Percentiles rank a stretch among this genome's conserved stretches.
These are phyloP conservation scores for Lycopodina hypogea DNA, from an alignment of 37 sponge, comb jelly and placozoan species.

Conservation along the genomic window DNA sequence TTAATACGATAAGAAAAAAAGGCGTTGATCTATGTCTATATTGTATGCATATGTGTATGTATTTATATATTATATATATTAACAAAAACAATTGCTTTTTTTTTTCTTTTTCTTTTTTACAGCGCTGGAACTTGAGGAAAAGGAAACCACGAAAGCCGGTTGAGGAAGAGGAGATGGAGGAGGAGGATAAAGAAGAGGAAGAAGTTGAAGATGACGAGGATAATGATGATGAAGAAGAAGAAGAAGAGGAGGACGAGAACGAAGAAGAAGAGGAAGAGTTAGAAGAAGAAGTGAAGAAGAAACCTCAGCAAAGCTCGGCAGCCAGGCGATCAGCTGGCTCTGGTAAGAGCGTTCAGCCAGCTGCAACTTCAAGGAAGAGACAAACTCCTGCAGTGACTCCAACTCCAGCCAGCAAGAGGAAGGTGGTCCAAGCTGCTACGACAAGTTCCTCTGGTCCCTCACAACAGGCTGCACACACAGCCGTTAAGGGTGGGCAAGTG, in stretches of 20 bases:
- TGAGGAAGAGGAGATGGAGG: not conserved
- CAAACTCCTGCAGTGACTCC: not conserved
- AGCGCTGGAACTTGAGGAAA: conserved; percentile 14
- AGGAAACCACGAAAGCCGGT: not conserved
- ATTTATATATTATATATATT: no score
- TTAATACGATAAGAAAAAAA: no score
- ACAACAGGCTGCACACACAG: not conserved
- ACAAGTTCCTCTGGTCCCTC: not conserved
- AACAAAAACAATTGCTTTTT: no score
- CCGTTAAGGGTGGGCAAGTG: not conserved
- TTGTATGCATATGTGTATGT: no score
- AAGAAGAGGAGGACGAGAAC: conserved; percentile 7
- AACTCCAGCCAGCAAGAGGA: conserved; percentile 11
- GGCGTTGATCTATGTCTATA: no score
- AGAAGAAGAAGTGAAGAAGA: conserved; percentile 15
- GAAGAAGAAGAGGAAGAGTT: conserved; percentile 5
- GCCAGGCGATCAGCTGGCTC: not conserved
- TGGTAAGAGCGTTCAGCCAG: not conserved
- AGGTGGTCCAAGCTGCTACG: not conserved
- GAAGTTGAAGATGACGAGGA: conserved; percentile 2
- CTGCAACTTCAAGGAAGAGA: not conserved
- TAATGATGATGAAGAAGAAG: not conserved
- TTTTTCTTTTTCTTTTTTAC: no score
- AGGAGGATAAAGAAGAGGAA: conserved; percentile 14
- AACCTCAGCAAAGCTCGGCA: not conserved